Percentiles rank a stretch among this genome's conserved stretches.
These are phyloP conservation scores for Drosophila hamatofila DNA, from an alignment of 2,888 invertebrate genomes.

Conservation along the genomic window DNA sequence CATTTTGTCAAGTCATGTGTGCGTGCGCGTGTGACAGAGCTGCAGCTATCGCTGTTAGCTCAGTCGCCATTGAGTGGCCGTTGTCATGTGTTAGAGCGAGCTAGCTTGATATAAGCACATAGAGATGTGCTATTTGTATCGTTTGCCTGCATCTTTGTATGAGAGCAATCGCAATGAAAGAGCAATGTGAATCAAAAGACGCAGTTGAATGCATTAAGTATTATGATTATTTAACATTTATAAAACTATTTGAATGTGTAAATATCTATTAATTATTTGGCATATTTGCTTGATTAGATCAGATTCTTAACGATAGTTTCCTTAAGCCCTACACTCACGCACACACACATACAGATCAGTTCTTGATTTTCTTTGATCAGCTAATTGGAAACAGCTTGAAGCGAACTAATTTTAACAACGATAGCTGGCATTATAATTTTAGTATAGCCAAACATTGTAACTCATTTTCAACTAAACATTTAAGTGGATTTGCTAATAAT, in stretches of 20 bases:
- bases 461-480: slow-evolving; percentile 1
- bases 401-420: background rate
- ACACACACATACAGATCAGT: background rate
- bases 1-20: slow-evolving; percentile 10
- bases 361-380: background rate
- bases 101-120: background rate
- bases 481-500: background rate
- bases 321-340: slow-evolving; percentile 2
- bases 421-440: background rate
- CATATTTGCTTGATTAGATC: no score
- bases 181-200: no score
- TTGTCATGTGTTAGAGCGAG: slow-evolving; percentile 6
- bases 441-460: background rate
- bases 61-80: background rate
- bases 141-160: background rate
- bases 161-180: no score
- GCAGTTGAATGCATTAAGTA: no score
- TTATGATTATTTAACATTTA: no score
- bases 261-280: no score
- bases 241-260: no score
- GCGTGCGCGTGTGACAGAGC: background rate
- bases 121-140: background rate
- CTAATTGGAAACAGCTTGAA: background rate
- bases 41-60: background rate
- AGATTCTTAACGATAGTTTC: slow-evolving; percentile 2